Base-by-base conservation (phyloP, 2,113 vertebrate species). In the Xiphophorus maculatus region DNA sequence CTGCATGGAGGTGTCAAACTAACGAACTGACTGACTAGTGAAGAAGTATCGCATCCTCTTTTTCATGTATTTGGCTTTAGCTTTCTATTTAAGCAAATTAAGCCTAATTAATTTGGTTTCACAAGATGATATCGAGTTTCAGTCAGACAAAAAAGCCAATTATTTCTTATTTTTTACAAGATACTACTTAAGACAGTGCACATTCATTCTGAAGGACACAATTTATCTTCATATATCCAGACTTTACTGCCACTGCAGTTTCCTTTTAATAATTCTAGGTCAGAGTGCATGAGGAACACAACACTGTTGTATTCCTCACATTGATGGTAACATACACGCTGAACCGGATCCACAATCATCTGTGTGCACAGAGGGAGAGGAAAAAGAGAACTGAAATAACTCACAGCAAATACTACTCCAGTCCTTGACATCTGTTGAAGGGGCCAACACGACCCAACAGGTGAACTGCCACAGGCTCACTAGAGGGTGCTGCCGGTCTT, bases 401-500 rank as follows among this genome's bases (percentile, higher is more conserved):
- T 15, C 10, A 15, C 37, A n/a, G 60, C 66, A 35, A 13, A 84
- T n/a, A 22, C 74, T 69, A 25, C 63, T 63, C 62, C 5, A 4
- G 61, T 32, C 68, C 69, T 13, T 1, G 0, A 40, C 62, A 70
- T 37, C 79, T 84, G 77, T 44, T 74, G 22, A 70, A 77, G 66
- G 22, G 3, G 30, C 12, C 67, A 48, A 7, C 72, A 35, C 33
- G 28, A 5, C 8, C 65, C 51, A 66, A 73, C 40, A 80, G 74
- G 68, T 84, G 79, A 48, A 79, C 37, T 2, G 3, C n/a, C 32
- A 5, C 32, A 27, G 2, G 33, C 1, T 54, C 90, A 68, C 85
- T 71, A 90, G 90, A 73, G 79, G 85, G 84, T 30, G 79, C 80
- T 83, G 77, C 68, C 27, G 62, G 10, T 54, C 72, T 73, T 37